Percentiles rank a stretch among this genome's conserved stretches.
These are phyloP conservation scores for Psettodes erumei DNA, from an alignment of 2,113 vertebrate genomes.

Conservation along the genomic window DNA sequence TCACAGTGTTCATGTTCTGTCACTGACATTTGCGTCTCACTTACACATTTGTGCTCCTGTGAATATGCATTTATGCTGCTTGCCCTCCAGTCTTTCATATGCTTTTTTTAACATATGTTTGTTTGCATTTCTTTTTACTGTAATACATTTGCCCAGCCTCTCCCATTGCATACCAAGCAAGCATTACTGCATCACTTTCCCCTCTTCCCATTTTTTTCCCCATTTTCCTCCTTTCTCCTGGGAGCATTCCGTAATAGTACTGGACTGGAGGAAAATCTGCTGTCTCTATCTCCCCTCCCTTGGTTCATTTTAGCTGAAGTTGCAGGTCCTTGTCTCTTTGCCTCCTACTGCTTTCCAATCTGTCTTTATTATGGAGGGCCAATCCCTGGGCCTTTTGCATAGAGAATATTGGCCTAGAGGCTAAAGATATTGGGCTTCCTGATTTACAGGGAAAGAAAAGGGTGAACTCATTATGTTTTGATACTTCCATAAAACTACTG, in stretches of 20 bases:
- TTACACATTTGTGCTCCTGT: neutral
- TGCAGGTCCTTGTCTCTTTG: conserved; percentile 76
- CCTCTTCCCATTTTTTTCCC: conserved; percentile 34
- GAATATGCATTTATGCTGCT: conserved; percentile 6
- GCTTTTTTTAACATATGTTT: neutral
- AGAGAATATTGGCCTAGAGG: conserved; percentile 50
- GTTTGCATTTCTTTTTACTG: conserved; percentile 16
- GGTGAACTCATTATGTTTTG: conserved; percentile 48
- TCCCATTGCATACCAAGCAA: conserved; percentile 46
- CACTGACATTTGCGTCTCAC: neutral
- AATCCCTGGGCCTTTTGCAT: conserved; percentile 61
- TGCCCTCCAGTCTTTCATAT: neutral
- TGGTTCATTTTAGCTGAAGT: conserved; percentile 77
- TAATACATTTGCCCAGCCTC: conserved; percentile 31
- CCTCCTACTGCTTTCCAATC: conserved; percentile 77
- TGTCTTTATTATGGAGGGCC: conserved; percentile 72
- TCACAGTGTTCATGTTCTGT: conserved; percentile 24
- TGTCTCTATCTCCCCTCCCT: conserved; percentile 53
- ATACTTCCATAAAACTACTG: conserved; percentile 48
- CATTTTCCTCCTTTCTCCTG: conserved; percentile 48
- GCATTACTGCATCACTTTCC: conserved; percentile 34
- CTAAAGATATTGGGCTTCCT: conserved; percentile 61
- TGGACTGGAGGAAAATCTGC: conserved; percentile 63
- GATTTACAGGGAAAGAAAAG: conserved; percentile 49
- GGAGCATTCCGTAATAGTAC: conserved; percentile 67